Evolutionary conservation across 2,113 vertebrate genomes (phyloP), one percentile per base, ranked within the genome.

Genomic region (Salvator merianae): DNA sequence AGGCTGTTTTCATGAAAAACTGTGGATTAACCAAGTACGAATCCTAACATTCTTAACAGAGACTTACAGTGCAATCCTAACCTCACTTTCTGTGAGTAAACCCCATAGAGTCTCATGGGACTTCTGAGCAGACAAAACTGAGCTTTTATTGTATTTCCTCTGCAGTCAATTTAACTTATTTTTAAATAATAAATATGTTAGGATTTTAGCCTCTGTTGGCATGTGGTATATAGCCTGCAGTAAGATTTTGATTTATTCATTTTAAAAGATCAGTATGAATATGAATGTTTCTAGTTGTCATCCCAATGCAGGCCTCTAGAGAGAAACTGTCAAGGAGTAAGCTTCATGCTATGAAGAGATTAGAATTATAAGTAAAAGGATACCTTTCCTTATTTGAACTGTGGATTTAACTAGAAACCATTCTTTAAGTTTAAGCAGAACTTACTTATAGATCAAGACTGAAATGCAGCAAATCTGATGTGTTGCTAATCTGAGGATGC

Each of bases 281-380:
- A 5, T 59, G 4, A 72, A 77, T 76, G 65, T 24, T 0, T 0
- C n/a, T 28, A 14, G 66, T 20, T 78, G 82, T 63, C 36, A 88
- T 43, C 20, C 43, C 14, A 0, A 0, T 55, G 53, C 59, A 87
- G 50, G 28, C 89, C 76, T 79, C 36, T 16, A 68, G 62, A 69
- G 85, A 88, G 77, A 88, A 3, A 63, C 78, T 68, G 72, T n/a
- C 1, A 43, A 2, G 28, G 66, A 77, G 38, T 30, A 36, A 40
- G 73, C 32, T 59, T 81, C 77, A 9, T 26, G 18, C 20, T 24
- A 82, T n/a, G 34, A 50, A 32, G 88, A 88, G 86, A 87, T 34
- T 66, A 75, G 85, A 87, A 75, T 2, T 59, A 12, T 24, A 66
- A 4, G 24, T 14, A 4, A 65, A 24, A 24, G 68, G 22, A 75